Evolutionary conservation across 2,888 invertebrate species (phyloP).

Genomic region (Napeogenes inachia): DNA sequence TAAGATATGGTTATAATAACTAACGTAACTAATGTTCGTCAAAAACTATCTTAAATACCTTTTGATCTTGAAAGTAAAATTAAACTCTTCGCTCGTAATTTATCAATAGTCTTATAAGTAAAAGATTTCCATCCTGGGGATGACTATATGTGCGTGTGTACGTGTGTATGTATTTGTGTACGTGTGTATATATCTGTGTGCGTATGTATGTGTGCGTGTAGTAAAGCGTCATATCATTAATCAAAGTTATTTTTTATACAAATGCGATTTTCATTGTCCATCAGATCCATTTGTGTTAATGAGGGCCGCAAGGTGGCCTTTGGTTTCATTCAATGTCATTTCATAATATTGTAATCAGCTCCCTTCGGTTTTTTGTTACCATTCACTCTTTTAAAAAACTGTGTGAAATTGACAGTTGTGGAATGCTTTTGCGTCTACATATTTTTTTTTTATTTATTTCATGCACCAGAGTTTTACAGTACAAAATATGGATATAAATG

Average conservation of each 20-base stretch:
- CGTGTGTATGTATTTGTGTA: no score
- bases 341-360: constrained; percentile 52
- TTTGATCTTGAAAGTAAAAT: no score
- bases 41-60: no score
- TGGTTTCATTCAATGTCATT: constrained; percentile 66
- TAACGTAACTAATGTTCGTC: no score
- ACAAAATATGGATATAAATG: no score
- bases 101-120: no score
- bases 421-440: not conserved
- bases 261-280: constrained; percentile 73
- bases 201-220: constrained; percentile 24
- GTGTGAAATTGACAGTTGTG: constrained; percentile 50
- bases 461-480: no score
- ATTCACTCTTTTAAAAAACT: constrained; percentile 34
- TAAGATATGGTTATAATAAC: no score
- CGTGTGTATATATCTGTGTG: not conserved
- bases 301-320: constrained; percentile 66
- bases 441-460: no score
- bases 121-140: no score
- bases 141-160: no score
- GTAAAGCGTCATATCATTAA: constrained; percentile 58
- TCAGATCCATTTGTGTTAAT: constrained; percentile 67
- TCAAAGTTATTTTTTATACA: constrained; percentile 62
- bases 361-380: constrained; percentile 43
- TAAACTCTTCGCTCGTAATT: no score